Conservation (phyloP, 2,888 invertebrate species). For the Calameuta filiformis region DNA sequence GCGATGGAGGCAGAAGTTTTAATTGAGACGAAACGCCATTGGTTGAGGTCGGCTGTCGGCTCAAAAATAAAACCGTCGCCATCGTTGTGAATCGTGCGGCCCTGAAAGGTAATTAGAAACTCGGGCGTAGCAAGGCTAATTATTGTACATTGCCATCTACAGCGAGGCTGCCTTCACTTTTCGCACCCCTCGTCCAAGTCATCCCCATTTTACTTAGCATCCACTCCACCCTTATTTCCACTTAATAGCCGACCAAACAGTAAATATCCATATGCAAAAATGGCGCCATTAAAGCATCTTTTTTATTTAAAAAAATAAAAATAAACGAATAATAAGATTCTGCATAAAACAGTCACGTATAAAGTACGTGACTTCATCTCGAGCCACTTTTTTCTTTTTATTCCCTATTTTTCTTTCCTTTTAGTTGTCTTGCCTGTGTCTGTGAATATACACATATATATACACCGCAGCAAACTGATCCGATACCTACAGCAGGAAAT, state of each 20-base stretch:
- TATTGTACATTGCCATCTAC: conserved; percentile 9
- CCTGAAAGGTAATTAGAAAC: conserved; percentile 17
- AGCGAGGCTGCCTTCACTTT: neutral
- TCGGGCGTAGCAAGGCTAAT: conserved; percentile 18
- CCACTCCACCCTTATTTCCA: neutral
- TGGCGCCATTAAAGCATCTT: neutral
- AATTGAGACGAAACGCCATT: neutral
- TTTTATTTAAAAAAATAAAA: neutral
- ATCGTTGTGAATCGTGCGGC: neutral
- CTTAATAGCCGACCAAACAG: neutral
- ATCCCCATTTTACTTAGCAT: neutral
- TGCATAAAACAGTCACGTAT: neutral
- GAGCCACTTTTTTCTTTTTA: neutral
- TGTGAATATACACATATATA: neutral
- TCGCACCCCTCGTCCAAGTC: neutral
- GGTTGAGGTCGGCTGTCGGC: neutral
- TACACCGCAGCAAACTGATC: neutral
- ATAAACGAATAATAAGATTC: neutral
- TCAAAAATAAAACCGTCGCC: neutral
- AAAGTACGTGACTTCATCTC: neutral
- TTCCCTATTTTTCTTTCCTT: neutral
- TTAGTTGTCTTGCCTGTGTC: neutral
- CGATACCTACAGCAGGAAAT: neutral
- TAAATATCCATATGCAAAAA: neutral
- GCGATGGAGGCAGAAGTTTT: neutral